Percentiles rank a stretch among this genome's conserved stretches.
phyloP scores from a whole-genome alignment of 1,140 invertebrate species.

The Amyelois transitella region DNA sequence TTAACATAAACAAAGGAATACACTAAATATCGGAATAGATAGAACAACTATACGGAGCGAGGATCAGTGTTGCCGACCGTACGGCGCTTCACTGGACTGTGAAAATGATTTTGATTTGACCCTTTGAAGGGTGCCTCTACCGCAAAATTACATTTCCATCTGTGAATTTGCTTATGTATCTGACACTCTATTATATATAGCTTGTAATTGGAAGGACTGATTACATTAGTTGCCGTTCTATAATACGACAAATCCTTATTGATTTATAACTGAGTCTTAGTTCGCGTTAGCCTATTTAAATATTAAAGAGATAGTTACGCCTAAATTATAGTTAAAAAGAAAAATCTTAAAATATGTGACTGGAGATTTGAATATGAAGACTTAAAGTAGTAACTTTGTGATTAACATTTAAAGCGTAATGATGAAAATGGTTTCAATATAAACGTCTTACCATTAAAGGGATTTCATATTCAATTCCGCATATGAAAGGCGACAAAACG shows the following conservation, averaged over 20 bases:
- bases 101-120: constrained; percentile 74
- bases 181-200: constrained; percentile 27
- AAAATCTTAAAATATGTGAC: no score
- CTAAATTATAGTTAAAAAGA: no score
- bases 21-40: not conserved
- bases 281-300: not conserved
- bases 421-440: no score
- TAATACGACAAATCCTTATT: not conserved
- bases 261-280: not conserved
- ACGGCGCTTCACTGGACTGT: constrained; percentile 64
- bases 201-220: constrained; percentile 18
- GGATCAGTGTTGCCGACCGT: constrained; percentile 20
- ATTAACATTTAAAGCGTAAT: no score
- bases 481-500: constrained; percentile 28
- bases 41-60: not conserved
- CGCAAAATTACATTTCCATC: constrained; percentile 70
- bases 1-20: not conserved
- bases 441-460: no score
- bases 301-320: not conserved
- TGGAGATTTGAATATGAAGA: no score
- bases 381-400: no score
- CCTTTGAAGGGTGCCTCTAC: constrained; percentile 63
- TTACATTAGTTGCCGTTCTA: constrained; percentile 11
- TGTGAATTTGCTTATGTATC: constrained; percentile 40
- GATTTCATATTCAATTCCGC: constrained; percentile 13